Evolutionary conservation across 2,113 vertebrate genomes (phyloP).

Genomic region (Tinamus guttatus): DNA sequence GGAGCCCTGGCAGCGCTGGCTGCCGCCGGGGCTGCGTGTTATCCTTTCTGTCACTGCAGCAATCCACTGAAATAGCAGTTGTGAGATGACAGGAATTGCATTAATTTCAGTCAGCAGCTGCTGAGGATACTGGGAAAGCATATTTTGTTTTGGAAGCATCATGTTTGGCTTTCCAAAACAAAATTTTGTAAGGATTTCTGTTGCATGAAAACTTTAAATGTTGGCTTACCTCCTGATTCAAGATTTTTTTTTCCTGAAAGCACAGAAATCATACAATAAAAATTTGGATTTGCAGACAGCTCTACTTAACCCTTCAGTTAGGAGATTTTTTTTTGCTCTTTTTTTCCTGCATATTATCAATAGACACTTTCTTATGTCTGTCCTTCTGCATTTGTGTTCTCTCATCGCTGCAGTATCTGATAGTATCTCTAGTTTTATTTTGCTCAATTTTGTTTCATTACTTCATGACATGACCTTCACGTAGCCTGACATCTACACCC

Average conservation of each 20-base stretch:
- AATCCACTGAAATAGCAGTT: neutral
- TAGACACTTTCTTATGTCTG: neutral
- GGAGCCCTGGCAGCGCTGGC: neutral
- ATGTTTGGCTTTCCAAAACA: conserved; percentile 57
- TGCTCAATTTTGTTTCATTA: neutral
- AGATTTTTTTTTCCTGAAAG: neutral
- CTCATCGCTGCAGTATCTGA: neutral
- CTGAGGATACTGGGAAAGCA: conserved; percentile 30
- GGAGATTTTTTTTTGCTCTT: neutral
- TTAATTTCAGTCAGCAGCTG: conserved; percentile 22
- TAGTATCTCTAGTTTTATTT: conserved; percentile 24
- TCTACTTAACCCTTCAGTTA: neutral
- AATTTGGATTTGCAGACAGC: neutral
- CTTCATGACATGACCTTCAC: neutral
- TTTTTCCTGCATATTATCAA: neutral
- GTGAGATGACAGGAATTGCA: neutral
- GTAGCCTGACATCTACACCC: neutral
- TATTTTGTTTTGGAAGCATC: conserved; percentile 51
- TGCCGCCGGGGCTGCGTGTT: neutral
- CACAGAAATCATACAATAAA: neutral
- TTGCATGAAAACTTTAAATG: conserved; percentile 23
- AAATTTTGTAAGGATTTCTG: conserved; percentile 30
- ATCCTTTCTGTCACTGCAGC: neutral
- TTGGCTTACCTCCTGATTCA: conserved; percentile 14
- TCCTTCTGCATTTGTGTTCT: neutral